Evolutionary conservation across 2,797 vertebrate genomes (phyloP).

Genomic region (Tapirus indicus): DNA sequence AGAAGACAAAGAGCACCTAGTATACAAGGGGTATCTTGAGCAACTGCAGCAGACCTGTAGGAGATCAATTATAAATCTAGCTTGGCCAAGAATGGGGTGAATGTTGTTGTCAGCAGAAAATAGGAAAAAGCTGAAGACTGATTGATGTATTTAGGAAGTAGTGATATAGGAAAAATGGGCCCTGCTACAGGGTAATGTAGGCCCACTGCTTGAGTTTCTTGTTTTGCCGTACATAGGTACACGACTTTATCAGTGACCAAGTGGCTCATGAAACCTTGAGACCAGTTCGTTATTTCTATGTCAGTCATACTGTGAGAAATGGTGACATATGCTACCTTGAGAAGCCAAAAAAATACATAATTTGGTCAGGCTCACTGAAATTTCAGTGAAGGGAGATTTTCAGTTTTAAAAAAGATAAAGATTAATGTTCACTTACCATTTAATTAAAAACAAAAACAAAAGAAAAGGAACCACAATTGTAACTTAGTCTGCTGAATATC

Average conservation of each 20-base stretch:
- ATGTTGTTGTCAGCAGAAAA: not conserved
- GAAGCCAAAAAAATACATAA: not conserved
- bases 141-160: not conserved
- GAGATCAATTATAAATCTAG: not conserved
- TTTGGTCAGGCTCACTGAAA: not conserved
- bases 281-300: not conserved
- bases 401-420: conserved; percentile 10
- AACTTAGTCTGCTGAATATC: not conserved
- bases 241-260: not conserved
- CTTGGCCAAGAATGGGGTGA: not conserved
- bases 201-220: not conserved
- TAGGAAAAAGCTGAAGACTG: not conserved
- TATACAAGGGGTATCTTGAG: not conserved
- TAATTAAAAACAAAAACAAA: not conserved
- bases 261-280: not conserved
- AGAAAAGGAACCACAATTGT: not conserved
- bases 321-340: not conserved
- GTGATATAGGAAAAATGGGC: not conserved
- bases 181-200: not conserved
- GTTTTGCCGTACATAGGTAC: not conserved
- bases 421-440: not conserved
- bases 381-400: conserved; percentile 29
- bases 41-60: not conserved
- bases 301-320: not conserved
- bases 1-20: not conserved